These are phyloP conservation scores for Spilosoma lubricipeda DNA, from an alignment of 2,888 invertebrate genomes.

Conservation along the genomic window DNA sequence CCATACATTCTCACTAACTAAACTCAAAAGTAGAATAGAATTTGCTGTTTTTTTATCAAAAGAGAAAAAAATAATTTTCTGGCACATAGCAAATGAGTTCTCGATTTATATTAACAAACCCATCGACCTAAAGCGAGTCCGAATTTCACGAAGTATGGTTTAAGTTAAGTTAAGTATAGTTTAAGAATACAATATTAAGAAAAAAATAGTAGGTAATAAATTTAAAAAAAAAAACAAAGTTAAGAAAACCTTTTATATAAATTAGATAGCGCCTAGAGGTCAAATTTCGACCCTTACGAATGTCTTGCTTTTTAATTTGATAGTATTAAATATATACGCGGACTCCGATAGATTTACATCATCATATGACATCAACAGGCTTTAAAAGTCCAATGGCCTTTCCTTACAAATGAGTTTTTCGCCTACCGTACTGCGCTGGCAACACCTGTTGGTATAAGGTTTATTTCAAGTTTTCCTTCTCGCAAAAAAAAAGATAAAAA, in stretches of 20 bases:
- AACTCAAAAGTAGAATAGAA: too few species aligned
- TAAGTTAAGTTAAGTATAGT: too few species aligned
- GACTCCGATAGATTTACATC: too few species aligned
- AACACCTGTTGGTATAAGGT: too few species aligned
- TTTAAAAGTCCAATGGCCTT: too few species aligned
- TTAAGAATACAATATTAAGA: not conserved
- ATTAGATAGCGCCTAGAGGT: not conserved
- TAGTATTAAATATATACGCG: not conserved
- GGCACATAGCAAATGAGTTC: not conserved
- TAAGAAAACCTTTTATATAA: not conserved
- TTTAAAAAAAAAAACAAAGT: not conserved
- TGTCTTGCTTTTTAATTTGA: not conserved
- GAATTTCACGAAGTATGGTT: not conserved
- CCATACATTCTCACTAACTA: too few species aligned
- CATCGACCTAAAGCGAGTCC: too few species aligned
- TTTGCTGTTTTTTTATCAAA: not conserved
- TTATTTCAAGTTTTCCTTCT: too few species aligned
- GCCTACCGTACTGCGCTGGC: too few species aligned
- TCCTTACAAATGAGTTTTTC: too few species aligned
- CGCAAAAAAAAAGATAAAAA: too few species aligned
- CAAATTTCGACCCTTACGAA: not conserved
- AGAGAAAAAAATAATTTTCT: not conserved
- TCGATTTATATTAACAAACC: not conserved
- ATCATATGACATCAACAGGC: too few species aligned
- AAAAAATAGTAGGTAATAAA: not conserved